A percentile compares a stretch with the other conserved stretches of the same genome.
Evolutionary conservation across 2,888 invertebrate species (phyloP).

Genomic region (Abrostola triplasia): DNA sequence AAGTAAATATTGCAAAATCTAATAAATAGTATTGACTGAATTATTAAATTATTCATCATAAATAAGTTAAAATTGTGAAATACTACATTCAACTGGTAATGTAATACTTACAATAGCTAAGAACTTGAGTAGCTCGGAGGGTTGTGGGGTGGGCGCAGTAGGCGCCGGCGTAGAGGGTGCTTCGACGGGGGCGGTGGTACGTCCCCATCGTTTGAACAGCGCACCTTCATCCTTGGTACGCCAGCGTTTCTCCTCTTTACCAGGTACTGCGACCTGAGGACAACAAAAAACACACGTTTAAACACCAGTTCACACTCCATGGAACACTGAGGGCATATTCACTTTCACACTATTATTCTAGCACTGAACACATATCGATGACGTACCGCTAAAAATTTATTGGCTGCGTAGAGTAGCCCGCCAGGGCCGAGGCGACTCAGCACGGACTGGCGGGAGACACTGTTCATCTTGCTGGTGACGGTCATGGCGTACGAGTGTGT

Average conservation of each 20-base stretch:
- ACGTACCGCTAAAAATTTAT: constrained; percentile 87
- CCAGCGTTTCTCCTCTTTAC: constrained; percentile 86
- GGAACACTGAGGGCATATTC: constrained; percentile 63
- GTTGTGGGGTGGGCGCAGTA: constrained; percentile 67
- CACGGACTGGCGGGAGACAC: constrained; percentile 85
- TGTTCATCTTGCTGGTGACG: constrained; percentile 87
- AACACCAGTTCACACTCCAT: constrained; percentile 70
- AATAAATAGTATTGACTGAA: too few species aligned
- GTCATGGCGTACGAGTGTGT: constrained; percentile 81
- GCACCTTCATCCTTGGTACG: constrained; percentile 82
- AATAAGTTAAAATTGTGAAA: neutral
- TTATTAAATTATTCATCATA: too few species aligned
- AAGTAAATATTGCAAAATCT: too few species aligned
- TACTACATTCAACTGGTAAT: neutral
- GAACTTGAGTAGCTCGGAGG: constrained; percentile 90
- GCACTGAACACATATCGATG: constrained; percentile 68
- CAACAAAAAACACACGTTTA: constrained; percentile 81
- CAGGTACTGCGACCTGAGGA: constrained; percentile 85
- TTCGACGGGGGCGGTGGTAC: constrained; percentile 71
- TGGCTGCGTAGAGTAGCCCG: constrained; percentile 84
- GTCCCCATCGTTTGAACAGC: constrained; percentile 84
- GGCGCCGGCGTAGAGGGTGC: constrained; percentile 65
- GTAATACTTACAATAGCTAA: constrained; percentile 92
- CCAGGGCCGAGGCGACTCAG: constrained; percentile 85
- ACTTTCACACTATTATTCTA: constrained; percentile 59